Percentiles rank a stretch among this genome's conserved stretches.
These are phyloP conservation scores for Ectropis crepuscularia DNA, from an alignment of 2,888 invertebrate species.

Conservation along the genomic window DNA sequence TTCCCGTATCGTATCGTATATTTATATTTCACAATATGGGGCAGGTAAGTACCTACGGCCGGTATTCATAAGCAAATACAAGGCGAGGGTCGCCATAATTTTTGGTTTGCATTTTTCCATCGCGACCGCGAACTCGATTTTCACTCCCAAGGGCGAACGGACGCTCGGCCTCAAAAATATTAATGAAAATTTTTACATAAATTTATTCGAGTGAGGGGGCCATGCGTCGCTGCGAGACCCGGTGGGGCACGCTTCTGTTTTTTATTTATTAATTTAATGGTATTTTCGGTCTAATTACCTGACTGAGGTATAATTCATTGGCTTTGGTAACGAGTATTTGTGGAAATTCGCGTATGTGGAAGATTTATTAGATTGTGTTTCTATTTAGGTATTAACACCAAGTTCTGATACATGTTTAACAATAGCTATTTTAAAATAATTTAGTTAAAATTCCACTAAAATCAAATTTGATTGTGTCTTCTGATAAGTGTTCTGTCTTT, in stretches of 20 bases:
- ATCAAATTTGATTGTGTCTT: too few relatives aligned
- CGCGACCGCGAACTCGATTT: conserved; percentile 84
- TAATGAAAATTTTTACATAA: conserved; percentile 85
- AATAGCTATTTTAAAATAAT: background rate
- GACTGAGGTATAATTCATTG: conserved; percentile 83
- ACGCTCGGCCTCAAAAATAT: conserved; percentile 83
- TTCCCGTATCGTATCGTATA: conserved; percentile 69
- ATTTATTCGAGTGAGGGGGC: conserved; percentile 83
- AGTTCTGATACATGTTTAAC: background rate
- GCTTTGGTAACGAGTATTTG: conserved; percentile 72
- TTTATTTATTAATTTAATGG: conserved; percentile 85
- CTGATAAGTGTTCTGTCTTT: too few relatives aligned
- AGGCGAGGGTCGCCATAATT: conserved; percentile 82
- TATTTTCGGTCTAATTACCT: conserved; percentile 85
- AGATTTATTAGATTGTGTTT: conserved; percentile 46
- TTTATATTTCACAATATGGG: conserved; percentile 68
- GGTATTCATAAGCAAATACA: conserved; percentile 84
- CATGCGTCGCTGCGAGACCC: conserved; percentile 70
- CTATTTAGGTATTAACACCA: conserved; percentile 4
- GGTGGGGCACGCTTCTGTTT: conserved; percentile 77
- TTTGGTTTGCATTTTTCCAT: conserved; percentile 85
- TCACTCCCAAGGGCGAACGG: conserved; percentile 81
- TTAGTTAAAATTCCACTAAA: too few relatives aligned
- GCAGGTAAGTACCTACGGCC: conserved; percentile 60
- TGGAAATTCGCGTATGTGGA: conserved; percentile 56